Evolutionary conservation across 37 sponge, comb jelly and placozoan species (phyloP).

Genomic region (Beroe ovata): DNA sequence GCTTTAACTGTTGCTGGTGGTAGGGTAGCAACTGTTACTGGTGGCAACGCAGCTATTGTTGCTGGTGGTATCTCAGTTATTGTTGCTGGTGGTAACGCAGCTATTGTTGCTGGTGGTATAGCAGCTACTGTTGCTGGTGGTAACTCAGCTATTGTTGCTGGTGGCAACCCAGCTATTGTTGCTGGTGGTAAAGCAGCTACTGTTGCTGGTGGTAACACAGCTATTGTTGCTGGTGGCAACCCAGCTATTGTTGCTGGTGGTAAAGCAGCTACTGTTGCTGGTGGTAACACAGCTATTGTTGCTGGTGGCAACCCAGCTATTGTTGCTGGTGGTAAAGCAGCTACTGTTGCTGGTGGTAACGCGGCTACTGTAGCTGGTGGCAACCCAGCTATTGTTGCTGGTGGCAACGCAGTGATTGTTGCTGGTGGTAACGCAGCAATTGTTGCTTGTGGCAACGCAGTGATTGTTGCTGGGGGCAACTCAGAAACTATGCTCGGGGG

Average conservation of each 20-base stretch:
- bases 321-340: background rate
- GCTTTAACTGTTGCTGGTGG: too few species aligned
- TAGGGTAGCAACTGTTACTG: too few species aligned
- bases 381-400: background rate
- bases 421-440: background rate
- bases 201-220: background rate
- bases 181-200: background rate
- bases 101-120: too few species aligned
- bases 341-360: background rate
- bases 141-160: too few species aligned
- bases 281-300: background rate
- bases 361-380: background rate
- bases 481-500: background rate
- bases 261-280: background rate
- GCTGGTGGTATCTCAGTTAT: too few species aligned
- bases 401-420: background rate
- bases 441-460: background rate
- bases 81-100: too few species aligned
- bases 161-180: too few species aligned
- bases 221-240: background rate
- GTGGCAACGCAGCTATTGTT: too few species aligned
- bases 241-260: background rate
- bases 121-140: background rate
- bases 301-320: background rate
- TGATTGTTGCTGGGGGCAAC: background rate